These are phyloP conservation scores for Merops nubicus DNA, from an alignment of 2,113 vertebrate species.

Conservation along the genomic window DNA sequence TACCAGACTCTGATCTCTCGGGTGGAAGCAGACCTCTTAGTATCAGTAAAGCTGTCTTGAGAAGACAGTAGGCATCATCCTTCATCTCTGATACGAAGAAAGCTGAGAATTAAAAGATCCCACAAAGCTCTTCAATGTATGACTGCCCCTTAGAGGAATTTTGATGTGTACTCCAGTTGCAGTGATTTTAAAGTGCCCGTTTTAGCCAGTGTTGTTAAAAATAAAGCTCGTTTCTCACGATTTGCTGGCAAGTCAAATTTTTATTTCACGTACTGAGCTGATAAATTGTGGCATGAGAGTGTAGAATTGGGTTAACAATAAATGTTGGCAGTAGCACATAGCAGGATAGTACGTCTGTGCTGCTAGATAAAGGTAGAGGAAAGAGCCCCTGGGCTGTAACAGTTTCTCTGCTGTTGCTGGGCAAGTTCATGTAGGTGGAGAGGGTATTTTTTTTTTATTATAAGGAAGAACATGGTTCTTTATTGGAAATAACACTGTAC, in stretches of 20 bases:
- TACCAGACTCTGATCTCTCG: neutral
- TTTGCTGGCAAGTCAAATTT: neutral
- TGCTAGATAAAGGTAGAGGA: neutral
- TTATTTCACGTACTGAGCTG: neutral
- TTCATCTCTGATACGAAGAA: neutral
- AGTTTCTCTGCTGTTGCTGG: neutral
- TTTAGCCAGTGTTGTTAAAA: neutral
- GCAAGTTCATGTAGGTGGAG: neutral
- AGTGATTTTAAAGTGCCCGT: neutral
- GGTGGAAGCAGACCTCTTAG: neutral
- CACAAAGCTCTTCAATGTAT: neutral
- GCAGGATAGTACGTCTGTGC: neutral
- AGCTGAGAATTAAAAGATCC: neutral
- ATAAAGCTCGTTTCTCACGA: neutral
- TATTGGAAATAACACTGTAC: neutral
- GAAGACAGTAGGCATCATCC: neutral
- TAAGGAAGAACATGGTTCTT: accelerated
- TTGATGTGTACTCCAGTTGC: neutral
- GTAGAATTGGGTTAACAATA: neutral
- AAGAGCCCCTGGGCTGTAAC: neutral
- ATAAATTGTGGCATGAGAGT: neutral
- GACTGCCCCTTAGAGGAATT: constrained; percentile 6
- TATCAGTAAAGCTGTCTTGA: neutral
- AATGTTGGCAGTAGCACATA: neutral
- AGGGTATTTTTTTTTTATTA: accelerated